Conservation (phyloP, 1,140 invertebrate genomes). For the Schmidtea mediterranea region DNA sequence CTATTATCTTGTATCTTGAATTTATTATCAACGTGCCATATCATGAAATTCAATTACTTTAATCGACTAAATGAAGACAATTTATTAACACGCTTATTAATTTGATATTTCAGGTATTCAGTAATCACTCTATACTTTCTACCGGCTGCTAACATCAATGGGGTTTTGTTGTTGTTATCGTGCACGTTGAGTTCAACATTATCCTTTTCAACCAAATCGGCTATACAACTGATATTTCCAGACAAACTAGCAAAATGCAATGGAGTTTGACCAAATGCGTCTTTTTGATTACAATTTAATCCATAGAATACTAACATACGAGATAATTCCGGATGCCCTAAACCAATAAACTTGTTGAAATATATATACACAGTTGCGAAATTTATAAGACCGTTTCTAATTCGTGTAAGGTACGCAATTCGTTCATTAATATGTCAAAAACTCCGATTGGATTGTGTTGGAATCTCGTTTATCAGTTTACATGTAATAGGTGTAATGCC, state of each 20-base stretch:
- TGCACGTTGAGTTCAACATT: constrained; percentile 41
- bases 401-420: too few relatives aligned
- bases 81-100: constrained; percentile 12
- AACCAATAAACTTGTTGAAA: background rate
- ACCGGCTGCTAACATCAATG: constrained; percentile 53
- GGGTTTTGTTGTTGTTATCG: constrained; percentile 69
- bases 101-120: constrained; percentile 45
- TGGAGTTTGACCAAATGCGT: constrained; percentile 68
- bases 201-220: constrained; percentile 15
- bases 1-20: constrained; percentile 31
- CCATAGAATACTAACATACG: constrained; percentile 62
- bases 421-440: too few relatives aligned
- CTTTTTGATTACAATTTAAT: constrained; percentile 53
- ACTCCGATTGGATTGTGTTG: too few relatives aligned
- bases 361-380: background rate
- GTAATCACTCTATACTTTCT: constrained; percentile 56
- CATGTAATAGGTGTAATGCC: too few relatives aligned
- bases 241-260: constrained; percentile 69
- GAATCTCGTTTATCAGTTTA: too few relatives aligned
- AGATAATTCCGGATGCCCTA: constrained; percentile 49
- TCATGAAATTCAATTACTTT: background rate
- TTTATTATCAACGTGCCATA: background rate
- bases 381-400: background rate
- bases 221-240: constrained; percentile 50
- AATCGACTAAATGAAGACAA: too few relatives aligned